Percentiles rank a stretch among this genome's conserved stretches.
Evolutionary conservation across 2,797 vertebrate species (phyloP).

Genomic region (Myotis myotis): DNA sequence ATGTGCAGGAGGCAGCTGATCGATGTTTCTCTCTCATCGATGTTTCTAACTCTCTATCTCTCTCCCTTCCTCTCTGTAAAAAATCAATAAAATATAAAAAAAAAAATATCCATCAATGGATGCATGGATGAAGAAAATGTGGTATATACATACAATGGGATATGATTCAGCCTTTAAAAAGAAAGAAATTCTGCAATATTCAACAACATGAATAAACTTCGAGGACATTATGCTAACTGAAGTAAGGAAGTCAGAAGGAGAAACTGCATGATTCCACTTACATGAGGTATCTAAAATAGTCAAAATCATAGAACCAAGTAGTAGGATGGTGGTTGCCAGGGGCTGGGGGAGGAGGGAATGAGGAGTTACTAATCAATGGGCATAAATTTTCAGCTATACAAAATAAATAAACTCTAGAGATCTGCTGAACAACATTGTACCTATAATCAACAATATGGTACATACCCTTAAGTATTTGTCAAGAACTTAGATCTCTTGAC

Average conservation of each 20-base stretch:
- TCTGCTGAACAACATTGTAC: background rate
- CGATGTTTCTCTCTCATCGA: too few relatives aligned
- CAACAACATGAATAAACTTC: background rate
- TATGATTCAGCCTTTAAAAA: background rate
- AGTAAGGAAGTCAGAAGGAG: background rate
- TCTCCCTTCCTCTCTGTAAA: too few relatives aligned
- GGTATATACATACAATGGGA: background rate
- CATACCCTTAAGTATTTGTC: background rate
- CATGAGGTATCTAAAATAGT: background rate
- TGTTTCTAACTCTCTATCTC: too few relatives aligned
- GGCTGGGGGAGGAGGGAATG: background rate
- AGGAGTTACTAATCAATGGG: background rate
- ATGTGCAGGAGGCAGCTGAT: too few relatives aligned
- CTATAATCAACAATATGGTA: background rate
- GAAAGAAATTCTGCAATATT: background rate
- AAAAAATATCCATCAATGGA: background rate
- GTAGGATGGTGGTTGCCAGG: background rate
- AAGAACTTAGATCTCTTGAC: background rate
- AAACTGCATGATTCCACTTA: background rate
- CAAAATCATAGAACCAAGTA: background rate
- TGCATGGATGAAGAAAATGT: background rate
- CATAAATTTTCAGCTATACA: background rate
- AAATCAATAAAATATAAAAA: too few relatives aligned
- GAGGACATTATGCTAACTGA: background rate
- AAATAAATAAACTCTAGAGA: background rate